Evolutionary conservation across 2,113 vertebrate genomes (phyloP), one percentile per base, ranked within the genome.

Genomic region (Telmatochromis brachygnathus): DNA sequence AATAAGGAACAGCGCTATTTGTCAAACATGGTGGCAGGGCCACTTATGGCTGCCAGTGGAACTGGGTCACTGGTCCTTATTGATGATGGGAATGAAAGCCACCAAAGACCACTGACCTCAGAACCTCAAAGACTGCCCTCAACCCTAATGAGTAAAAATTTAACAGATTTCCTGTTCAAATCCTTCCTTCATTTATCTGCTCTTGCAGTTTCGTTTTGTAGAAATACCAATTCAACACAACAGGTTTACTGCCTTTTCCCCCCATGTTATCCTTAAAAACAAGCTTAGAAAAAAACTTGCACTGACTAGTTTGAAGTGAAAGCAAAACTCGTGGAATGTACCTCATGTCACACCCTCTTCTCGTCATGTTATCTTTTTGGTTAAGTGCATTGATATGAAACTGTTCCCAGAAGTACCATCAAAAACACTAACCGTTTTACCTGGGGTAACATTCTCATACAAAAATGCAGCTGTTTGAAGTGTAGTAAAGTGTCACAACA

Each of bases 171-270:
- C n/a, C 62, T 0, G 2, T 37, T 37, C 35, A 26, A 45, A 26
- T 45, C 11, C 13, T 70, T 70, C 0, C 37, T 6, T 42, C 37
- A 45, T 45, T 42, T 26, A 45, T 45, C 37, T 45, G 37, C 21
- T 73, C 8, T 73, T 2, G 21, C 39, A 28, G 21, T 73, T 45
- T 73, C 2, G 3, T 45, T 45, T 42, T 26, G 14, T 28, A 26
- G 68, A 26, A 47, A 73, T 17, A 11, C 21, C 4, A 73, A 45
- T 26, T 73, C 13, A 26, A 17, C 68, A 73, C 14, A 10, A 47
- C 9, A 45, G 37, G 13, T 26, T 26, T 7, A 5, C 37, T 73
- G 26, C 14, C 5, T 15, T 23, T 2, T 0, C 23, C 26, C 26
- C 23, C 37, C 39, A 26, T 75, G n/a, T 28, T 7, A 11, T 75